Conservation (phyloP, 2,113 vertebrate species). For the Varanus salvator region DNA sequence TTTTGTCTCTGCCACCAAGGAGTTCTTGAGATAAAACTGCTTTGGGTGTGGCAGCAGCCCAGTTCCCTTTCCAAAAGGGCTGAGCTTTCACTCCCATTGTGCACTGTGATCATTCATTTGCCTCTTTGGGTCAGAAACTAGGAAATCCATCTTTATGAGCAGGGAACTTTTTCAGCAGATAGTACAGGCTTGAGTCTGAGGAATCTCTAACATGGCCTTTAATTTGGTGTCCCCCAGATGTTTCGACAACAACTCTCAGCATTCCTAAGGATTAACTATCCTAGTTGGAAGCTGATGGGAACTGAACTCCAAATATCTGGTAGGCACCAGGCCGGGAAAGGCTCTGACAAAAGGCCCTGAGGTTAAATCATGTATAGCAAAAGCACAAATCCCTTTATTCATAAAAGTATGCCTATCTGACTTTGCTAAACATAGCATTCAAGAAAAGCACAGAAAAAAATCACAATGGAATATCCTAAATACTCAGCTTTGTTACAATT, state of each 20-base stretch:
- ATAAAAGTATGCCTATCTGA: not conserved
- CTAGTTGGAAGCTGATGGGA: too few species aligned
- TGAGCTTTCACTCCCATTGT: not conserved
- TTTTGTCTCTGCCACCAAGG: not conserved
- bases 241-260: too few species aligned
- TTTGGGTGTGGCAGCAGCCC: not conserved
- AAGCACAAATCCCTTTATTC: not conserved
- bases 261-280: too few species aligned
- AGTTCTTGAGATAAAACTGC: not conserved
- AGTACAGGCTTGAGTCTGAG: not conserved
- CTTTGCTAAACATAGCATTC: not conserved
- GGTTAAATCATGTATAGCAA: not conserved
- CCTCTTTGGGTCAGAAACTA: not conserved
- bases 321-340: too few species aligned
- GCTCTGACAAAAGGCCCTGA: not conserved
- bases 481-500: not conserved
- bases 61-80: not conserved
- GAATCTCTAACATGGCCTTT: not conserved
- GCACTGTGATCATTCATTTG: not conserved
- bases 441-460: not conserved
- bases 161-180: not conserved
- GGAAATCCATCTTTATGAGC: not conserved
- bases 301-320: too few species aligned
- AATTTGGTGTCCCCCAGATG: too few species aligned
- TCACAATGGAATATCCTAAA: not conserved